A percentile compares a stretch with the other conserved stretches of the same genome.
Evolutionary conservation across 2,113 vertebrate species (phyloP).

Genomic region (Isichthys henryi): DNA sequence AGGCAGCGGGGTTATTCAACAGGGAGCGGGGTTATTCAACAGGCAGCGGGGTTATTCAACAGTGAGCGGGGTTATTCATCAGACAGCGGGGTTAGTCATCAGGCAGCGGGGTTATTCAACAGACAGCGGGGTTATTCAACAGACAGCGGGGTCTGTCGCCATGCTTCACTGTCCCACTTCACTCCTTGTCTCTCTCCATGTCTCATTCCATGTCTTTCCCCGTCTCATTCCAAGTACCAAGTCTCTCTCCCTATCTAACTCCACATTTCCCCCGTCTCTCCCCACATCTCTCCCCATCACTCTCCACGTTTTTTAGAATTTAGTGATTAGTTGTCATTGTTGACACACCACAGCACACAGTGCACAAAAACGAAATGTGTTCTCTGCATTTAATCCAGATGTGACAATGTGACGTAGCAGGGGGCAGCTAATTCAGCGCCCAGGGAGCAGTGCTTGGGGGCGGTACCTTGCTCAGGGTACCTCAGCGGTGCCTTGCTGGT

Average conservation of each 20-base stretch:
- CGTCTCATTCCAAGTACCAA: conserved; percentile 9
- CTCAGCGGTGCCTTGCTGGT: no score
- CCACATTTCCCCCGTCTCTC: not conserved
- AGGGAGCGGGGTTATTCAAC: conserved; percentile 43
- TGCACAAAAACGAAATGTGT: no score
- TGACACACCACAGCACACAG: no score
- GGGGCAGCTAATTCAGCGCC: no score
- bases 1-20: conserved; percentile 32
- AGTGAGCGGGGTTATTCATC: conserved; percentile 42
- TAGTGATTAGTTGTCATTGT: no score
- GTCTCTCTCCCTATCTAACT: not conserved
- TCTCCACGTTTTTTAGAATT: no score
- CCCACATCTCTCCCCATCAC: no score
- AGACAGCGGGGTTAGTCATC: conserved; percentile 41
- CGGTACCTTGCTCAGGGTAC: no score
- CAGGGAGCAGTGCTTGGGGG: no score
- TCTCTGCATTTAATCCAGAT: no score
- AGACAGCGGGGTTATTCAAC: conserved; percentile 43
- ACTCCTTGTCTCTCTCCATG: not conserved
- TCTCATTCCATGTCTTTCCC: conserved; percentile 4
- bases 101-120: no score
- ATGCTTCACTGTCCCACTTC: conserved; percentile 23
- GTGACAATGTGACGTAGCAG: no score
- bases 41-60: conserved; percentile 42
- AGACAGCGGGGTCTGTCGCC: conserved; percentile 21